Base-by-base conservation (phyloP, 2,797 vertebrate species). In the Channa striata region DNA sequence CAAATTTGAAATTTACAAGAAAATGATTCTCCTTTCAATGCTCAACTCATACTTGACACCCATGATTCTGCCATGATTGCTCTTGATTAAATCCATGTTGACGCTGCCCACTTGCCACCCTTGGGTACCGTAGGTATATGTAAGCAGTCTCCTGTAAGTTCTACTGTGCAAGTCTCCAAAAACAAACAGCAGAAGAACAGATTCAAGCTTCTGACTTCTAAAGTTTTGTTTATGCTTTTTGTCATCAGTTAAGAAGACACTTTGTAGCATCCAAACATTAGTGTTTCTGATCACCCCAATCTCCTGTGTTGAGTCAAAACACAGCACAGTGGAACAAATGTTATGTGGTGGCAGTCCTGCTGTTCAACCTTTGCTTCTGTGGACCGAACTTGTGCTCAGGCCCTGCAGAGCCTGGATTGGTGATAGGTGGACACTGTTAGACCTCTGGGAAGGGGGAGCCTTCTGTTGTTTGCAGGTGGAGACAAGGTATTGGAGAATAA, bases 401-500 rank as follows among this genome's bases (percentile, higher is more conserved):
- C 40, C 19, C 36, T 21, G n/a, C 23, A 49, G 46, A 73, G 42
- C 44, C 58, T 21, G 12, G 36, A 40, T 42, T 40, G 50, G 63
- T 40, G 21, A 67, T 30, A 66, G 69, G 52, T 68, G 73, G 48
- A 67, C 49, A 75, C 60, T n/a, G 33, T 1, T 33, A 42, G 46
- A 40, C 49, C 59, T 64, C 51, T 0, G 40, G 68, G 57, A 13
- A 37, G 46, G 6, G 66, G 53, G 59, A 69, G n/a, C n/a, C n/a
- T 64, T 60, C 75, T 63, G 51, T 68, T 64, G 72, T 83, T 58
- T 72, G 65, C 63, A 80, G 77, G 62, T 76, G 33, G 68, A 83
- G 59, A 72, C 3, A 34, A 73, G 47, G 46, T 60, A 57, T 42
- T 17, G 53, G 36, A 75, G 40, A 75, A 62, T 66, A 68, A 78